Base-by-base conservation (phyloP, 2,113 vertebrate species). In the Nycticorax nycticorax region DNA sequence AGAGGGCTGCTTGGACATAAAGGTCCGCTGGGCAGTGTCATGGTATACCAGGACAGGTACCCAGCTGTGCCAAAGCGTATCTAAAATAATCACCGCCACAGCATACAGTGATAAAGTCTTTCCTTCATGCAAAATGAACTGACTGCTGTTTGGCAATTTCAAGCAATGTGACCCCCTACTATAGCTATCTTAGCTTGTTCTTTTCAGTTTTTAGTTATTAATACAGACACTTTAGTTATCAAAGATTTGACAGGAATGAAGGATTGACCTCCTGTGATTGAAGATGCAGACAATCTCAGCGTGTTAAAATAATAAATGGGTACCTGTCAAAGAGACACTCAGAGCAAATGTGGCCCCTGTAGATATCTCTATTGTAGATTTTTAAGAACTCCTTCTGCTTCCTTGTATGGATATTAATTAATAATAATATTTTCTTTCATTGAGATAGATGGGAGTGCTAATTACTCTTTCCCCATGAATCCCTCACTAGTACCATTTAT, bases 351-450 rank as follows among this genome's bases (percentile, higher is more conserved):
- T 89, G 89, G 94, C 94, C 97, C 96, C 97, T 97, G 81, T 97
- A 96, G 96, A 96, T 97, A 96, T 98, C 97, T 97, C 82, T 72
- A 96, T 96, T 93, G 73, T 93, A 98, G 95, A 96, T 93, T 96
- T 97, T 97, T 75, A 26, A 93, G 93, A 94, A 87, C 88, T 95
- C 96, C 94, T 91, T 62, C 94, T 95, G 89, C 93, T 96, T 88
- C 95, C 93, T 89, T 92, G 89, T 91, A 95, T 82, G 75, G 96
- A 95, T 97, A 97, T 98, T 98, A 98, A 98, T 98, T 98, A 98
- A 98, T 97, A 98, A 98, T 97, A 97, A 97, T 97, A 97, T 96
- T 97, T 96, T 97, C 96, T 96, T 97, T 98, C 97, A 98, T 96
- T 92, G 96, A 98, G 98, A 98, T 96, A 96, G 95, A 97, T 97